phyloP scores from a whole-genome alignment of 2,888 invertebrate species.

The Nomada hirtipes region DNA sequence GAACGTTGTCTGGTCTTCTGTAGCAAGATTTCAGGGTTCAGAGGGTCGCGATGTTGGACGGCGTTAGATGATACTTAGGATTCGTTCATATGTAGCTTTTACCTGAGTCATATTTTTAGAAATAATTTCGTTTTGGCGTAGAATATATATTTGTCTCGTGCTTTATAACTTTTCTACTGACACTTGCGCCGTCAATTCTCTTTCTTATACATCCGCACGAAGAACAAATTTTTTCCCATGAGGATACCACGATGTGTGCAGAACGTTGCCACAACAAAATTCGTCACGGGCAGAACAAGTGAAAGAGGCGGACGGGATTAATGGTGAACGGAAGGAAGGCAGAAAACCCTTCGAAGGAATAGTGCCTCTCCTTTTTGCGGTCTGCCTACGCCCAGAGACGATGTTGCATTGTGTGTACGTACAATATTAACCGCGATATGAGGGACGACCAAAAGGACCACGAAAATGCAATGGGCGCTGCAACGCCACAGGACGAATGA shows the following conservation, averaged over 20 bases:
- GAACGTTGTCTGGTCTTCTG: too few relatives aligned
- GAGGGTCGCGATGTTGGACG: too few relatives aligned
- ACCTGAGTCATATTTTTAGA: too few relatives aligned
- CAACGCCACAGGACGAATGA: conserved; percentile 67
- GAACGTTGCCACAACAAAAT: conserved; percentile 28
- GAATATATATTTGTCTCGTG: too few relatives aligned
- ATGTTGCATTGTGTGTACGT: conserved; percentile 68
- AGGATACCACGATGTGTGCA: conserved; percentile 1
- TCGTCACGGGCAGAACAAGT: conserved; percentile 47
- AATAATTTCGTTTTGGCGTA: too few relatives aligned
- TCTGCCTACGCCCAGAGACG: conserved; percentile 69
- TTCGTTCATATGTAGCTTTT: too few relatives aligned
- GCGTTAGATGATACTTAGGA: too few relatives aligned
- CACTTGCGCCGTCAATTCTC: neutral
- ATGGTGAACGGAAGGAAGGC: conserved; percentile 27
- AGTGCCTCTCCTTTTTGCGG: conserved; percentile 58
- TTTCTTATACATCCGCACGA: neutral
- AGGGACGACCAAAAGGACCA: conserved; percentile 66
- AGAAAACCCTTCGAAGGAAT: conserved; percentile 33
- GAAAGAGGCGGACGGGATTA: conserved; percentile 32
- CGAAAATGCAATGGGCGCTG: conserved; percentile 54
- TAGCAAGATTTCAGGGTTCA: too few relatives aligned
- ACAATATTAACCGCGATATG: conserved; percentile 75
- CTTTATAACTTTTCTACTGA: neutral
- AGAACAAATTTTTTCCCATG: neutral